phyloP scores from a whole-genome alignment of 1,140 invertebrate genomes.

The Anastrepha ludens region DNA sequence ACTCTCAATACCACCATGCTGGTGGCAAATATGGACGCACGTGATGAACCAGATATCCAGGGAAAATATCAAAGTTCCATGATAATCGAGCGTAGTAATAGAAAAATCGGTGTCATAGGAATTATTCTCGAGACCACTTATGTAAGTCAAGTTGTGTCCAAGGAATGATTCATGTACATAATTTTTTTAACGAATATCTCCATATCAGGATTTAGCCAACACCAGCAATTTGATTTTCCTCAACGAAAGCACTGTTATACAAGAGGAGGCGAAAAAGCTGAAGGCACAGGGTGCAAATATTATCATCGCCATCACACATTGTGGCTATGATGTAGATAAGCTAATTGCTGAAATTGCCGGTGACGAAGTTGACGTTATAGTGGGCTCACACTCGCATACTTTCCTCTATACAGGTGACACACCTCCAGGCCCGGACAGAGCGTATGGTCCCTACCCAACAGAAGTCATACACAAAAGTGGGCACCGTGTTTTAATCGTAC shows the following conservation, averaged over 20 bases:
- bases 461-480: conserved; percentile 77
- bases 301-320: conserved; percentile 87
- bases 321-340: conserved; percentile 83
- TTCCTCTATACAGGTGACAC: conserved; percentile 80
- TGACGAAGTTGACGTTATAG: conserved; percentile 84
- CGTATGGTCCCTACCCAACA: conserved; percentile 80
- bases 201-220: conserved; percentile 76
- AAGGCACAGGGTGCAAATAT: conserved; percentile 81
- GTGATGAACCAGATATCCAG: conserved; percentile 81
- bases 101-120: conserved; percentile 88
- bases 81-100: conserved; percentile 77
- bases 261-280: conserved; percentile 79
- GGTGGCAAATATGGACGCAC: conserved; percentile 85
- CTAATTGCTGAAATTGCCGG: conserved; percentile 80
- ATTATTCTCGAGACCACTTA: conserved; percentile 82
- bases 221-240: conserved; percentile 80
- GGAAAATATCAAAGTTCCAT: conserved; percentile 79
- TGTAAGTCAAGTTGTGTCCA: conserved; percentile 75
- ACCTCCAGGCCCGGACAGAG: conserved; percentile 77
- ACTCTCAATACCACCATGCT: conserved; percentile 81
- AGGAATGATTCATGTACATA: not conserved
- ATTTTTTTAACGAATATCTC: not conserved
- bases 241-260: conserved; percentile 81
- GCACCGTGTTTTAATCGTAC: conserved; percentile 80
- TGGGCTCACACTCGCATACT: conserved; percentile 92